These are phyloP conservation scores for Echeneis naucrates DNA, from an alignment of 2,797 vertebrate species.

Conservation along the genomic window DNA sequence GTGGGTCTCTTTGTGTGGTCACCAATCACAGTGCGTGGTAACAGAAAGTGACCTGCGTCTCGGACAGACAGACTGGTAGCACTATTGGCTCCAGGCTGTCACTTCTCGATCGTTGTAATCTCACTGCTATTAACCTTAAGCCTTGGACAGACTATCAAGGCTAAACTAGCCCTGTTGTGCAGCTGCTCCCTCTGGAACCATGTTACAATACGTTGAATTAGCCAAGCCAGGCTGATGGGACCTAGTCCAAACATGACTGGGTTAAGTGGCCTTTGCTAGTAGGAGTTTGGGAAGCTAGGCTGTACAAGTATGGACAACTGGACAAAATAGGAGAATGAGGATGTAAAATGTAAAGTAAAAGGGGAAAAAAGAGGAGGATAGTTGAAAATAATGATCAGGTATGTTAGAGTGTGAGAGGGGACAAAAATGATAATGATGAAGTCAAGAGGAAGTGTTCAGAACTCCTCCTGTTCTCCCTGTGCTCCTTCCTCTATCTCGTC, in stretches of 20 bases:
- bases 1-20: slow-evolving; percentile 25
- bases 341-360: slow-evolving; percentile 38
- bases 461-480: slow-evolving; percentile 91
- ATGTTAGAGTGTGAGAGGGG: slow-evolving; percentile 39
- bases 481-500: slow-evolving; percentile 89
- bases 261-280: slow-evolving; percentile 53
- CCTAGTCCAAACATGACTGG: slow-evolving; percentile 51
- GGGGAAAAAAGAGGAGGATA: slow-evolving; percentile 3
- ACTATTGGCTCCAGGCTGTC: slow-evolving; percentile 47
- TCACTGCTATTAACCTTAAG: slow-evolving; percentile 51
- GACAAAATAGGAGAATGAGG: slow-evolving; percentile 29
- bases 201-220: slow-evolving; percentile 48
- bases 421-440: slow-evolving; percentile 23
- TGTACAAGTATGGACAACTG: slow-evolving; percentile 54
- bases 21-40: slow-evolving; percentile 50
- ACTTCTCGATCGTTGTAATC: slow-evolving; percentile 60
- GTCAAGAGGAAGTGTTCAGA: slow-evolving; percentile 77
- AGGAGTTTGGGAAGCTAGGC: slow-evolving; percentile 48
- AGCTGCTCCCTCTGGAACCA: slow-evolving; percentile 39
- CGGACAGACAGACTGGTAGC: slow-evolving; percentile 45
- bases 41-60: slow-evolving; percentile 52
- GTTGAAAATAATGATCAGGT: slow-evolving; percentile 43
- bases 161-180: slow-evolving; percentile 25
- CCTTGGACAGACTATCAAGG: slow-evolving; percentile 38
- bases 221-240: slow-evolving; percentile 44